Base-by-base conservation (phyloP, 2,797 vertebrate species). In the Dromococcyx pavoninus region DNA sequence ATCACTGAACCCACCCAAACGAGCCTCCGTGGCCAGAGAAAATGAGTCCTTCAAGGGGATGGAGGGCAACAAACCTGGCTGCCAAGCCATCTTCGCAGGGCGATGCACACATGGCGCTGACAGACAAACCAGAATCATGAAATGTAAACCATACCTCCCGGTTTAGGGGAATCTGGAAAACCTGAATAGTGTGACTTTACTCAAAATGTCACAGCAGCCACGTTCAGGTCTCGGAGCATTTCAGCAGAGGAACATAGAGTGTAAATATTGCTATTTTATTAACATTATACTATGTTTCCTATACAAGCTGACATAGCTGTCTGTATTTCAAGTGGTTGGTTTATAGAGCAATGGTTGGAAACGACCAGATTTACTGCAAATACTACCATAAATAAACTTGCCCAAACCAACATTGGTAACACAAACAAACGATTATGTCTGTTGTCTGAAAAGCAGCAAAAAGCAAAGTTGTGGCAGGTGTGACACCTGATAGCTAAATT, bases 401-500 rank as follows among this genome's bases (percentile, higher is more conserved):
- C 84, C 48, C 72, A 81, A 88, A 94, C 81, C 91, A 95, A 93
- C 91, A 90, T 17, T 1, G 9, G 83, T 91, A 95, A 95, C 83
- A 92, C 95, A 97, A 95, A 96, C 90, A 96, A 87, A 91, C 30
- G 57, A 96, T 98, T 96, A 94, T 88, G 54, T 80, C 95, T 95
- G 85, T 89, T 97, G 87, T 95, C 84, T 86, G 94, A 96, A 97
- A 96, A 5, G 11, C n/a, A 86, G 92, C 86, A 93, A 97, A 97
- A 93, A 92, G 80, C 67, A 95, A 80, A 96, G 61, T 64, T 92
- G 83, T 92, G 93, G 88, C 97, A 98, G 97, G 97, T 98, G 97
- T 96, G 96, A 97, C 93, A 97, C 95, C 94, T 93, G 97, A 97
- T 97, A 98, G 94, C 95, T 96, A 95, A 97, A 96, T 93, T 95